Base-by-base conservation (phyloP, 2,797 vertebrate genomes). In the Paguma larvata region DNA sequence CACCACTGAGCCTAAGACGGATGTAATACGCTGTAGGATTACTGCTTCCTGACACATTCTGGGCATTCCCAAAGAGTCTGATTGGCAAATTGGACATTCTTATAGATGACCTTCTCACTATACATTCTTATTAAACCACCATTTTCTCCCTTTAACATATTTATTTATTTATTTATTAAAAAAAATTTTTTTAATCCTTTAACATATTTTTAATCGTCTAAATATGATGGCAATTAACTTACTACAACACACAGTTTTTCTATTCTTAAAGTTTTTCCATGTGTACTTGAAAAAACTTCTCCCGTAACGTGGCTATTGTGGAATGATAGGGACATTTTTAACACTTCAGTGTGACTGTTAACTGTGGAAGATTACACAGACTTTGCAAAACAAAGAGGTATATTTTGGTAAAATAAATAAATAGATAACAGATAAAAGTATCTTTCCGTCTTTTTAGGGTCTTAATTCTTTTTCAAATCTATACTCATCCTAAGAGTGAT, bases 161-260 rank as follows among this genome's bases (percentile, higher is more conserved):
- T 86, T 85, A 46, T 46, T 13, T 72, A 14, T 6, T 41, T 41
- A 72, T 41, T 25, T 41, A 13, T 19, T 34, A 2, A 34, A 38
- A 38, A 38, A 38, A 38, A 38, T 38, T 38, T 38, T 38, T 38
- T 38, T 38, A 38, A 38, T 38, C 38, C 38, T 92, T 91, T 80
- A 65, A 34, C 18, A 13, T 9, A 53, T 89, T 89, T 86, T 87
- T 79, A 94, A 44, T 67, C 23, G 72, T 88, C 48, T 82, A 70
- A 95, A 63, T 75, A 91, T 46, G 16, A 67, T 75, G 25, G 25
- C 77, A 38, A 96, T 86, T 75, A 96, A 85, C 14, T 80, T 84
- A 79, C 3, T 73, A 67, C 12, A 65, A 67, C 53, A 77, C 5
- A 83, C 4, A 72, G n/a, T 32, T 48, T 84, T 72, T 86, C 83